These are phyloP conservation scores for Grammomys dolichurus DNA, from an alignment of 2,113 vertebrate species.

Conservation along the genomic window DNA sequence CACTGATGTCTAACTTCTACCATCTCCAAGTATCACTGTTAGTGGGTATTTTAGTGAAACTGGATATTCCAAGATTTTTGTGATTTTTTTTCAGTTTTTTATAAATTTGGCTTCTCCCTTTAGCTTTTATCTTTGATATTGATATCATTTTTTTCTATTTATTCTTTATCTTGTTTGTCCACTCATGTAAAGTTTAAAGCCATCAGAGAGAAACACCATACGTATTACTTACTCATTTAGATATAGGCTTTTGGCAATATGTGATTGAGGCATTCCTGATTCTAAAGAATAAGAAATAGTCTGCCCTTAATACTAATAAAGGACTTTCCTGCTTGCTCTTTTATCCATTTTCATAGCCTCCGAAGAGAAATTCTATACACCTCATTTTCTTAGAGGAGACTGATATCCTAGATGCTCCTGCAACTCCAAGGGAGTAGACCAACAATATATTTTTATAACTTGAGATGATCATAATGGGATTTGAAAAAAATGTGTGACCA, in stretches of 20 bases:
- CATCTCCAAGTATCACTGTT: not conserved
- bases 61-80: not conserved
- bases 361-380: not conserved
- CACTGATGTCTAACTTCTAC: constrained; percentile 13
- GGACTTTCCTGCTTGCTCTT: not conserved
- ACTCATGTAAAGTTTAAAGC: not conserved
- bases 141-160: not conserved
- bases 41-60: not conserved
- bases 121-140: not conserved
- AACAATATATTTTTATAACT: not conserved
- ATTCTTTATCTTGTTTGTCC: not conserved
- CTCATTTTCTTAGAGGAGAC: constrained; percentile 44
- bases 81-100: not conserved
- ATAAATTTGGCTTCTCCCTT: not conserved
- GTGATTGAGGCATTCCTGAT: not conserved
- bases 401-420: not conserved
- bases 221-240: not conserved
- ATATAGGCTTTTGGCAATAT: not conserved
- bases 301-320: constrained; percentile 1
- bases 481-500: not conserved
- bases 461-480: not conserved
- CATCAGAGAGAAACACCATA: not conserved
- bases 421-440: not conserved
- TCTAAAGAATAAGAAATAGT: constrained; percentile 5
- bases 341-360: not conserved